A percentile compares a stretch with the other conserved stretches of the same genome.
phyloP scores from a whole-genome alignment of 2,888 invertebrate species.

The Seladonia tumulorum region DNA sequence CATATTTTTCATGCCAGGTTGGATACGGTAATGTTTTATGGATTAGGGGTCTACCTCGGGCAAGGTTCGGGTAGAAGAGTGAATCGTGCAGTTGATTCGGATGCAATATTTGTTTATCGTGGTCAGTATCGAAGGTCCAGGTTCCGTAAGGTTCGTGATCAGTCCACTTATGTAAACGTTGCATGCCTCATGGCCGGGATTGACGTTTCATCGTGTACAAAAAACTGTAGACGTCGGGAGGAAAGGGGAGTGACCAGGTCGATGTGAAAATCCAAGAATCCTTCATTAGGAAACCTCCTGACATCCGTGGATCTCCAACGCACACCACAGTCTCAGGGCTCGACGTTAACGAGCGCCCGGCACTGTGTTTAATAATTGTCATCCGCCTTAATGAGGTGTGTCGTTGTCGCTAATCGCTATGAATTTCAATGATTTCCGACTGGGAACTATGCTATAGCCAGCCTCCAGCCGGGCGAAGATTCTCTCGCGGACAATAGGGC shows the following conservation, averaged over 20 bases:
- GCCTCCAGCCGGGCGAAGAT: not conserved
- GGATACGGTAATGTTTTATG: not conserved
- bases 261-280: not conserved
- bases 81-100: not conserved
- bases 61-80: not conserved
- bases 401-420: not conserved
- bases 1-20: not conserved
- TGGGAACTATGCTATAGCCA: not conserved
- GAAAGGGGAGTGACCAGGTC: not conserved
- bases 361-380: not conserved
- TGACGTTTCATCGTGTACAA: conserved; percentile 40
- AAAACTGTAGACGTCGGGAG: not conserved
- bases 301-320: not conserved
- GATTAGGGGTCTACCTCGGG: not conserved
- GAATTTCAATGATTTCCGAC: not conserved
- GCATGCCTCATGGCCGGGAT: conserved; percentile 33
- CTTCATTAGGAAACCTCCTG: conserved; percentile 19
- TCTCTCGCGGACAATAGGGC: not conserved
- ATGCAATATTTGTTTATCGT: conserved; percentile 5
- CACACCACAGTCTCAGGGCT: not conserved
- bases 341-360: conserved; percentile 14
- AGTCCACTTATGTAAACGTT: conserved; percentile 50
- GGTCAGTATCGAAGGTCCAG: not conserved
- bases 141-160: not conserved
- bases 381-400: not conserved